Percentiles rank a stretch among this genome's conserved stretches.
Evolutionary conservation across 2,888 invertebrate species (phyloP).

Genomic region (Xestia sexstrigata): DNA sequence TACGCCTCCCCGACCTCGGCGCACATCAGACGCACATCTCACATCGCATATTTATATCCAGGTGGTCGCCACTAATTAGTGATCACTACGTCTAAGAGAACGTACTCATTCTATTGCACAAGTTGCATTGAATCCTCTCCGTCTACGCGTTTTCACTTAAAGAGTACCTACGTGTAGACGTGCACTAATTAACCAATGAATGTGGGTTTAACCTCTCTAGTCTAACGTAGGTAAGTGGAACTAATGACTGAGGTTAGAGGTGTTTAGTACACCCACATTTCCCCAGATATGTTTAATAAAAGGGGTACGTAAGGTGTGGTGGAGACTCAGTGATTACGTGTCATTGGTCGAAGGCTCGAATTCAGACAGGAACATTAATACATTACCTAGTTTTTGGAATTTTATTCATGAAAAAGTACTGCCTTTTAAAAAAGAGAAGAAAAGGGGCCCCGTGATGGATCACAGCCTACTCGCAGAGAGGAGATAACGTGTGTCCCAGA

Average conservation of each 20-base stretch:
- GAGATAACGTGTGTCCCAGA: too few species aligned
- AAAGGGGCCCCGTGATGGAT: too few species aligned
- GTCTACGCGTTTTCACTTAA: conserved; percentile 36
- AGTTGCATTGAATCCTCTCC: conserved; percentile 38
- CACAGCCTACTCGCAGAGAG: too few species aligned
- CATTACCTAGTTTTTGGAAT: too few species aligned
- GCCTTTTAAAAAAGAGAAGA: too few species aligned
- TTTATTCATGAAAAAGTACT: too few species aligned
- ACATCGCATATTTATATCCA: conserved; percentile 50
- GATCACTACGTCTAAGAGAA: conserved; percentile 40
- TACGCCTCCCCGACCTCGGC: conserved; percentile 34
- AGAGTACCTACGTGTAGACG: conserved; percentile 15
- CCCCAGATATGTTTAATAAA: background rate
- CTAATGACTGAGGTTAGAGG: background rate
- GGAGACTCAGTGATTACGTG: background rate
- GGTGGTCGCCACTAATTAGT: conserved; percentile 26
- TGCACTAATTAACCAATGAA: conserved; percentile 15
- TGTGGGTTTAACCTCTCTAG: conserved; percentile 4
- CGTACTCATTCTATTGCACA: conserved; percentile 46
- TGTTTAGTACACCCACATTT: background rate
- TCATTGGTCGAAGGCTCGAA: too few species aligned
- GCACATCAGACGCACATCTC: conserved; percentile 16
- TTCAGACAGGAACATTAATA: too few species aligned
- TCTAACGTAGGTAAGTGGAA: background rate
- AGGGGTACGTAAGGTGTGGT: background rate